Evolutionary conservation across 2,797 vertebrate species (phyloP), one percentile per base, ranked within the genome.

Genomic region (Peromyscus melanophrys): DNA sequence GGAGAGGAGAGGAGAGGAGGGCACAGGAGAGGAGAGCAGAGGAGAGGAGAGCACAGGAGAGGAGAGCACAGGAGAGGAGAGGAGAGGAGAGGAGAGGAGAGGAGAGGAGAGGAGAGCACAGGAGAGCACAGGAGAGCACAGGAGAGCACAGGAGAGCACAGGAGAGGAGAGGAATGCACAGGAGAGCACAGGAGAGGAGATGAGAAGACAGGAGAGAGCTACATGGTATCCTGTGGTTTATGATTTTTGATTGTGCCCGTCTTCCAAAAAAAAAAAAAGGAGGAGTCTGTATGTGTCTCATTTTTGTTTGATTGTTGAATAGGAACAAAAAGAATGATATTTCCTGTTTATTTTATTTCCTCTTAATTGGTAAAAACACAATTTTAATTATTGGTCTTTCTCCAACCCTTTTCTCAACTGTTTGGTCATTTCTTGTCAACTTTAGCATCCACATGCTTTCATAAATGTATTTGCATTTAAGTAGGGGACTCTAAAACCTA

Each of bases 331-430:
- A 59, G 1, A 0, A 3, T 81, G 84, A 77, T 46, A 71, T 71
- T 86, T 71, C 43, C 3, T 65, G 90, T 84, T 91, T 69, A 69
- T 78, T 57, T 27, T 92, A 59, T 88, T 76, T 82, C 25, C 25
- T 91, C 69, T 90, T 92, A 94, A 77, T 13, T 91, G 73, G 21
- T 65, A 86, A 92, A 92, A 96, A 69, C 8, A 91, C 21, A 82
- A 65, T 29, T 82, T 95, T 49, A 87, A 13, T 92, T 90, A 90
- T 12, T 59, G 83, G n/a, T 29, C 34, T 16, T 37, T 92, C 71
- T 88, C 37, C 21, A 92, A 67, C 6, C 6, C 34, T 84, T 77
- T 34, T 6, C 29, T 96, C 86, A 88, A 49, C 75, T 73, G 40
- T 13, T 95, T 83, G 49, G 25, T 21, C 87, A 67, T 92, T 92